A percentile compares a stretch with the other conserved stretches of the same genome.
Evolutionary conservation across 2,888 invertebrate species (phyloP).

Genomic region (Acrobasis consociella): DNA sequence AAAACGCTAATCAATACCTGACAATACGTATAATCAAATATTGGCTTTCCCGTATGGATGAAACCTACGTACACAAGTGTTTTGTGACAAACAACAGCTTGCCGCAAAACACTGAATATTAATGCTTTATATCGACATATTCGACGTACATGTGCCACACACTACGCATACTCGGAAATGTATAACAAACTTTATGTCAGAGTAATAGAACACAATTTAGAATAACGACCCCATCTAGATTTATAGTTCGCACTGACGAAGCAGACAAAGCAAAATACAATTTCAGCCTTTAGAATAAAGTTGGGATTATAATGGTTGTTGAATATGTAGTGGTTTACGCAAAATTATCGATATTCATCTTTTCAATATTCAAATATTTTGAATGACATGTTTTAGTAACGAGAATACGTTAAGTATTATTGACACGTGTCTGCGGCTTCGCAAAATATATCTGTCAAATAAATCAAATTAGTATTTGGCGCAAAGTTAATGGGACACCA

Average conservation of each 20-base stretch:
- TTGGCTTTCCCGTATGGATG: neutral
- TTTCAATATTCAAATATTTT: slow-evolving; percentile 8
- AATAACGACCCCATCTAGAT: slow-evolving; percentile 3
- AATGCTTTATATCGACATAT: slow-evolving; percentile 15
- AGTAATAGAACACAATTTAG: neutral
- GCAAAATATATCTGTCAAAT: neutral
- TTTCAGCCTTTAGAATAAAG: neutral
- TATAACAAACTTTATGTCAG: neutral
- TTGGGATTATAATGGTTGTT: neutral
- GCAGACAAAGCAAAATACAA: neutral
- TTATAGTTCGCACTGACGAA: neutral
- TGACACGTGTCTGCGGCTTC: neutral
- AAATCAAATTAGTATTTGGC: neutral
- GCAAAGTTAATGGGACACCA: too few relatives aligned
- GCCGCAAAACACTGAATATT: slow-evolving; percentile 23
- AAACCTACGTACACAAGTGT: slow-evolving; percentile 12
- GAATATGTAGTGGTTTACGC: neutral
- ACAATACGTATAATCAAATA: neutral
- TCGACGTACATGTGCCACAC: slow-evolving; percentile 6
- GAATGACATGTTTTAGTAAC: slow-evolving; percentile 5
- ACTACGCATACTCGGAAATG: neutral
- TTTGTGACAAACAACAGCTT: slow-evolving; percentile 19
- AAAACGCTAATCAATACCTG: neutral
- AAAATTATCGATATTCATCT: slow-evolving; percentile 9
- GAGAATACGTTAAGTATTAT: neutral